Evolutionary conservation across 1,140 invertebrate species (phyloP).

Genomic region (Procambarus clarkii): DNA sequence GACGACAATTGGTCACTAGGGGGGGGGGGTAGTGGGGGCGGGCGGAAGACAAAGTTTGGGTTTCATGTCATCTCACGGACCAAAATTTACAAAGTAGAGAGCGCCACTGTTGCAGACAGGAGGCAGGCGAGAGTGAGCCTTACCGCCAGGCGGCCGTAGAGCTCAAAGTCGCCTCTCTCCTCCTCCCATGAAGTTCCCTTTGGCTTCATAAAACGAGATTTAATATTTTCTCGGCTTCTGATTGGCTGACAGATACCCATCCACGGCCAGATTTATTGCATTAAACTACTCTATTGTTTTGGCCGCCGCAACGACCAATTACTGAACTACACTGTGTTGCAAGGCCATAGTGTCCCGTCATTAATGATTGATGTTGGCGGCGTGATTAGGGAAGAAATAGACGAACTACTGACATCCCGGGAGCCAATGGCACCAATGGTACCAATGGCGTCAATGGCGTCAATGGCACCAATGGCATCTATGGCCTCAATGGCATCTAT

Average conservation of each 20-base stretch:
- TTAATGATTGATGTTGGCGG: too few relatives aligned
- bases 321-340: too few relatives aligned
- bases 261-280: slow-evolving; percentile 39
- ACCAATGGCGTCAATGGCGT: background rate
- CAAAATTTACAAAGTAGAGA: slow-evolving; percentile 49
- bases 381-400: too few relatives aligned
- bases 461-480: background rate
- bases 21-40: slow-evolving; percentile 7
- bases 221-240: slow-evolving; percentile 56
- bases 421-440: too few relatives aligned
- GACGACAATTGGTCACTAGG: slow-evolving; percentile 44
- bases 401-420: too few relatives aligned
- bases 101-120: background rate
- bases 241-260: slow-evolving; percentile 53
- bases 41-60: slow-evolving; percentile 35
- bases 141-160: background rate
- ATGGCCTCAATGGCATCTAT: too few relatives aligned
- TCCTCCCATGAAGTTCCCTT: background rate
- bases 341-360: too few relatives aligned
- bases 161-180: too few relatives aligned
- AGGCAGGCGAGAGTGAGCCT: background rate
- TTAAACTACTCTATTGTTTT: slow-evolving; percentile 20
- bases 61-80: slow-evolving; percentile 41
- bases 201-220: slow-evolving; percentile 51
- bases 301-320: too few relatives aligned